Conservation (phyloP, 2,113 vertebrate genomes). For the Ardeotis arabs region DNA sequence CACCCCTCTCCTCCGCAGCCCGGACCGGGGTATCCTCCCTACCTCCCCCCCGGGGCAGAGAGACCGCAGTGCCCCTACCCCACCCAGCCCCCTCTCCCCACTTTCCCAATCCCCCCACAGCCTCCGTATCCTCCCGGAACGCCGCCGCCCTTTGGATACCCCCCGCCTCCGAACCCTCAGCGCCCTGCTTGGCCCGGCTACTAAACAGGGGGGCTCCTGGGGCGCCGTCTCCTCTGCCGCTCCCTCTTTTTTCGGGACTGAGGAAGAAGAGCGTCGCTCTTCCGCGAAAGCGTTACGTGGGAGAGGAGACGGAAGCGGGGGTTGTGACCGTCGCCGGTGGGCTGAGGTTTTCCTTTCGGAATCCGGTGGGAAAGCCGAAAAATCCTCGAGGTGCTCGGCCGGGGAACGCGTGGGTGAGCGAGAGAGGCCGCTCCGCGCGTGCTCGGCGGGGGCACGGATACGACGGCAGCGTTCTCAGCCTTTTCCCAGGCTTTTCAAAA, state of each 20-base stretch:
- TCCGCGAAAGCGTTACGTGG: not conserved
- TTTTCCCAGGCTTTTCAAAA: not conserved
- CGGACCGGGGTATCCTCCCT: constrained; percentile 57
- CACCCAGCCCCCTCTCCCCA: constrained; percentile 53
- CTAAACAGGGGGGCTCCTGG: not conserved
- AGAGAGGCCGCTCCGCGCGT: accelerated
- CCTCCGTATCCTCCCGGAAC: constrained; percentile 53
- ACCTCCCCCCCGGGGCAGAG: not conserved
- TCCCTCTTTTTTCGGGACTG: not conserved
- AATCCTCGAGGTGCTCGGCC: not conserved
- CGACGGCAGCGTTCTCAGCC: not conserved
- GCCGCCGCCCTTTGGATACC: constrained; percentile 66
- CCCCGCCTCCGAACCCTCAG: constrained; percentile 59
- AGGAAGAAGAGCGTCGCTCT: not conserved
- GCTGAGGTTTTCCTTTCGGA: not conserved
- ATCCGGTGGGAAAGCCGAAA: not conserved
- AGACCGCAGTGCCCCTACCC: constrained; percentile 63
- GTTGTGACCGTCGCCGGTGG: not conserved
- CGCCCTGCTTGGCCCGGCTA: constrained; percentile 75
- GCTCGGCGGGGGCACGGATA: not conserved
- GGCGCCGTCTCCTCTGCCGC: not conserved
- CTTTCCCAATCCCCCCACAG: constrained; percentile 45
- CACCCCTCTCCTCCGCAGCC: not conserved
- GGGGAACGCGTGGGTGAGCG: not conserved
- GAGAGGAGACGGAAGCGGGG: not conserved